Base-by-base conservation (phyloP, 2,797 vertebrate genomes). In the Chromobotia macracanthus region DNA sequence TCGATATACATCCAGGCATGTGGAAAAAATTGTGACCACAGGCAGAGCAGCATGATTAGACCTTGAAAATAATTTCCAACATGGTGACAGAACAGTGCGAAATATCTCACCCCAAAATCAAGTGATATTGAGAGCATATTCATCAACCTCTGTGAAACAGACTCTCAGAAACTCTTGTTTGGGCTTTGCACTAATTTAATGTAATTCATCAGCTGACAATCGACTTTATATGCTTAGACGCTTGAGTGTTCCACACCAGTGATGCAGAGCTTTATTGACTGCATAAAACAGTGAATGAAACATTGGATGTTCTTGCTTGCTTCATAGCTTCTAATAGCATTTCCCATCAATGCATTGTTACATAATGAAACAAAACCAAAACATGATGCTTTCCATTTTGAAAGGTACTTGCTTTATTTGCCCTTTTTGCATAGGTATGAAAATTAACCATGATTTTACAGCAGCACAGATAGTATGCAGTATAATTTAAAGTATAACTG, bases 1-100 rank as follows among this genome's bases (percentile, higher is more conserved):
- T 78, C 75, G 21, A 73, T 74, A 56, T 46, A 58, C 7, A 65
- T 38, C 19, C 51, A 51, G 19, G 70, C 82, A 81, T 66, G 46
- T 6, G 72, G 66, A 74, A 72, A 51, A 74, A 70, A 80, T 13
- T 0, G 19, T 72, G 72, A 21, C 16, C n/a, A 5, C 19, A 25
- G 53, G 58, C 19, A 65, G 16, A 64, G 21, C 21, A 21, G 48
- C 13, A 23, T n/a, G 46, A 53, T 51, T 44, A 63, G 16, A 63
- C 21, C 76, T n/a, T n/a, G 2, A 11, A 28, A 44, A 31, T 64
- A 64, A 79, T 64, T 11, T 44, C 11, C 5, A 46, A 55, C 58
- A 46, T 41, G 31, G 12, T 71, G 76, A 64, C 56, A 79, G 9
- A 44, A 64, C 28, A 15, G 48, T 79, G 77, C 31, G 58, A 65